Evolutionary conservation across 2,888 invertebrate species (phyloP).

Genomic region (Flexamia atlantica): DNA sequence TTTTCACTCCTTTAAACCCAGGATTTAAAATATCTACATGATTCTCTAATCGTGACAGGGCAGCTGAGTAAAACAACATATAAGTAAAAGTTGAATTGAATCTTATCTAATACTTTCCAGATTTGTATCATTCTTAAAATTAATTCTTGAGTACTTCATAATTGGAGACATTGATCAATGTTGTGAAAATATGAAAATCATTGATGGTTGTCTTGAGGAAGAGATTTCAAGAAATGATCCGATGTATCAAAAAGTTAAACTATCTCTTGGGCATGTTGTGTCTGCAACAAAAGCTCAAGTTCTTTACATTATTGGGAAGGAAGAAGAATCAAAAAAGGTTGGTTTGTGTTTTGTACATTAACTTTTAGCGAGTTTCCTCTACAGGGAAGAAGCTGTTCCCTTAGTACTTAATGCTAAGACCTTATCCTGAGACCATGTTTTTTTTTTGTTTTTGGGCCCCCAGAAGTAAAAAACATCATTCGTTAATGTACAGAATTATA

Average conservation of each 20-base stretch:
- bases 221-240: neutral
- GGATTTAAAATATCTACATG: too few relatives aligned
- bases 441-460: too few relatives aligned
- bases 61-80: too few relatives aligned
- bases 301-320: neutral
- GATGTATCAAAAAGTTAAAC: slow-evolving; percentile 2
- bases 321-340: slow-evolving; percentile 41
- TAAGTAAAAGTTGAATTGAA: neutral
- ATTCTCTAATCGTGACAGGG: too few relatives aligned
- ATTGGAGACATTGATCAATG: slow-evolving; percentile 19
- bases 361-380: too few relatives aligned
- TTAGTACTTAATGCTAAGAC: too few relatives aligned
- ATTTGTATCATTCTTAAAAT: slow-evolving; percentile 11
- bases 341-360: too few relatives aligned
- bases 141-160: slow-evolving; percentile 32
- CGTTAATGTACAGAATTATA: too few relatives aligned
- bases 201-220: slow-evolving; percentile 21
- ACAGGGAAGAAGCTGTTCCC: too few relatives aligned
- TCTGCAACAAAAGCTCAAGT: slow-evolving; percentile 26
- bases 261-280: slow-evolving; percentile 36
- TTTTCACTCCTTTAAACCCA: too few relatives aligned
- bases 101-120: neutral
- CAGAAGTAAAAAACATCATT: too few relatives aligned
- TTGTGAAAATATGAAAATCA: slow-evolving; percentile 32
- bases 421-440: too few relatives aligned